These are phyloP conservation scores for Mesaphorura yosii DNA, from an alignment of 1,140 invertebrate species.

Conservation along the genomic window DNA sequence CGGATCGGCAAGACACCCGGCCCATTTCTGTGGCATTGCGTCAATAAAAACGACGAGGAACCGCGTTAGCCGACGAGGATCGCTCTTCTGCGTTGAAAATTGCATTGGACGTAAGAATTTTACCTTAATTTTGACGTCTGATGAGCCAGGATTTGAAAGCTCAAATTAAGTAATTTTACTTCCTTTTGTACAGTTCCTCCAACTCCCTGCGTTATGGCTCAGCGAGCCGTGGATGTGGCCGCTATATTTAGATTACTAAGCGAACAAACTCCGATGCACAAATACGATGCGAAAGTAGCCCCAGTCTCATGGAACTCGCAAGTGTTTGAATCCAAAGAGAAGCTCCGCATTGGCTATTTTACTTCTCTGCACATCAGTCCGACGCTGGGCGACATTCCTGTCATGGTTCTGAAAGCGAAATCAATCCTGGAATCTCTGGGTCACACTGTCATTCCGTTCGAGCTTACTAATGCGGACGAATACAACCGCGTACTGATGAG, in stretches of 20 bases:
- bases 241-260: background rate
- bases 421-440: constrained; percentile 9
- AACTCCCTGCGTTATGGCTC: constrained; percentile 1
- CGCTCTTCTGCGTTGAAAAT: background rate
- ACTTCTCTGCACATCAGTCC: constrained; percentile 15
- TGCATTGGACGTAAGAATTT: constrained; percentile 10
- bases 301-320: constrained; percentile 17
- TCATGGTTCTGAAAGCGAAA: constrained; percentile 17
- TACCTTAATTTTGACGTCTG: too few species aligned
- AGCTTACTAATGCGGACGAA: constrained; percentile 3
- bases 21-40: constrained; percentile 14
- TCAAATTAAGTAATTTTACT: too few species aligned
- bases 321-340: constrained; percentile 5
- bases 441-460: constrained; percentile 14
- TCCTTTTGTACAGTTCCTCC: constrained; percentile 3
- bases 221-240: background rate
- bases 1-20: constrained; percentile 9
- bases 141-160: too few species aligned
- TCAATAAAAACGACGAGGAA: constrained; percentile 1
- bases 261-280: background rate
- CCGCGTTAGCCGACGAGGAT: constrained; percentile 4
- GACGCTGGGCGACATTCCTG: constrained; percentile 13
- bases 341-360: constrained; percentile 21
- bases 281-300: background rate
- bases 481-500: background rate